A percentile compares a stretch with the other conserved stretches of the same genome.
These are phyloP conservation scores for Lophotis ruficrista DNA, from an alignment of 2,113 vertebrate species.

Conservation along the genomic window DNA sequence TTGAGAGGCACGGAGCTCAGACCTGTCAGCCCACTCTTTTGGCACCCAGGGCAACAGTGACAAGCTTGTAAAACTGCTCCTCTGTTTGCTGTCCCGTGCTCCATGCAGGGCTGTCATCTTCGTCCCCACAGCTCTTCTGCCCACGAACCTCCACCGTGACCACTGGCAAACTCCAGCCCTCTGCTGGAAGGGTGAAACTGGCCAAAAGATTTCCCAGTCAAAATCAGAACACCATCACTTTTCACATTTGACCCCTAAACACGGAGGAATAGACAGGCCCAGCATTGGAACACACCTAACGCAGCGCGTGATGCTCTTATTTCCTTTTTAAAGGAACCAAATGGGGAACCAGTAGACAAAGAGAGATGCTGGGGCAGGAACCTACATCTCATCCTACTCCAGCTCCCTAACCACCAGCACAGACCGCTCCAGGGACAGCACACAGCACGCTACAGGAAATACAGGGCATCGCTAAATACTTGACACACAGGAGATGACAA, in stretches of 20 bases:
- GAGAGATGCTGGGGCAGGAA: neutral
- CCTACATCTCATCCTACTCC: neutral
- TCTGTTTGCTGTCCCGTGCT: neutral
- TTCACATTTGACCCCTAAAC: neutral
- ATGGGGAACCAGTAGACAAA: neutral
- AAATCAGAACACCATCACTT: neutral
- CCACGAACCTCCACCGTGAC: neutral
- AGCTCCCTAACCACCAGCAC: neutral
- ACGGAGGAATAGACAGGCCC: neutral
- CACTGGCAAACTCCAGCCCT: neutral
- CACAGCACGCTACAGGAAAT: neutral
- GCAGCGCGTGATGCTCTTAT: fast-evolving
- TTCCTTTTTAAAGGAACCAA: neutral
- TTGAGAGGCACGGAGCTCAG: neutral
- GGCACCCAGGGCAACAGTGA: neutral
- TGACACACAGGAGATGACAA: fast-evolving
- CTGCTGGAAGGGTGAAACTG: neutral
- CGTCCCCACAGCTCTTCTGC: neutral
- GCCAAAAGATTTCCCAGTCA: neutral
- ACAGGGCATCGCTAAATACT: fast-evolving
- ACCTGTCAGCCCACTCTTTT: neutral
- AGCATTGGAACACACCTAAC: fast-evolving
- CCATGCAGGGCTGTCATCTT: neutral
- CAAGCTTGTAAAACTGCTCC: neutral
- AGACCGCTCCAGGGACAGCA: neutral